Base-by-base conservation (phyloP, 1,140 invertebrate genomes). In the Choristoneura fumiferana region DNA sequence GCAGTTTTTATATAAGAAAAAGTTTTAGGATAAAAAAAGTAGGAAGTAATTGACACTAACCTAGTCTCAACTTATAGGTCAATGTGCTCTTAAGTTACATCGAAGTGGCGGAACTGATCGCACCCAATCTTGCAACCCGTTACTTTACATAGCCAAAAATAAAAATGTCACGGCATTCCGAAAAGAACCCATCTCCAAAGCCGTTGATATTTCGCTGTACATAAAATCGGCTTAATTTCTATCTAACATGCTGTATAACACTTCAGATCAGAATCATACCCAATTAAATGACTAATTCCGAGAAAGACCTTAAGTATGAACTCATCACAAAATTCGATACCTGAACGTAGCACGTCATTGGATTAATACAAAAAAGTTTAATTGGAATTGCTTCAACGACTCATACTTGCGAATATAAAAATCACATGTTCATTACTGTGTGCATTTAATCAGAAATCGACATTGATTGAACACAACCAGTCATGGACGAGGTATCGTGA, bases 51-150 rank as follows among this genome's bases (percentile, higher is more conserved):
- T 49, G 18, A 18, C 43, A 29, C 17, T 49, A 49, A 49, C 43
- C 43, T 49, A 49, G 43, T 49, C 43, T 49, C 43, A 49, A 15
- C 22, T n/a, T 18, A 43, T 49, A 49, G 43, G 43, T 49, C 43
- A 49, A 49, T 49, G 43, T 49, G 43, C 43, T 49, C 43, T 49
- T 49, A 49, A 49, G 43, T 49, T 49, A 49, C 12, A 43, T 43
- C 40, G 40, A 5, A 12, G 9, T 29, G 17, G 17, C 22, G 18
- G 18, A 12, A 12, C 22, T 3, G 22, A 49, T 49, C 43, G 8
- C 43, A 29, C 1, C 18, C 43, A 49, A 49, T 49, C 29, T 13
- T 49, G 10, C 18, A 29, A n/a, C 12, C 43, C 43, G 43, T 33
- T 49, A 49, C 43, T 49, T 49, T 49, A 49, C 12, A 49, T 17